phyloP scores from a whole-genome alignment of 2,888 invertebrate species.

The Elmis aenea region DNA sequence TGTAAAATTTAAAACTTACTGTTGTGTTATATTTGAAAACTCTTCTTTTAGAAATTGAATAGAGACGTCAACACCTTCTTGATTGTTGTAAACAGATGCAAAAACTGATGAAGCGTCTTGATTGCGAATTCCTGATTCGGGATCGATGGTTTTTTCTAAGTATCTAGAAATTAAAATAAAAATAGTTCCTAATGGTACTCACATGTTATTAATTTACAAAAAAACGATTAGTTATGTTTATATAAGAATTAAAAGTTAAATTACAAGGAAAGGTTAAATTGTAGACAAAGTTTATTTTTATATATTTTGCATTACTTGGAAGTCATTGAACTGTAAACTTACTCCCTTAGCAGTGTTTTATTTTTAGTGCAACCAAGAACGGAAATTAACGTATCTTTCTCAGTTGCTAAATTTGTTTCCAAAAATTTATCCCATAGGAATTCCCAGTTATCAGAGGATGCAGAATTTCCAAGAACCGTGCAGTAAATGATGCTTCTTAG shows the following conservation, averaged over 20 bases:
- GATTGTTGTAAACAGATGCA: constrained; percentile 50
- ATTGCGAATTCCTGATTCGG: constrained; percentile 42
- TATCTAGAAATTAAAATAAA: constrained; percentile 25
- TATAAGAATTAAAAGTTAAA: too few relatives aligned
- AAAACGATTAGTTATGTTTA: too few relatives aligned
- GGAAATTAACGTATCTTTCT: constrained; percentile 60
- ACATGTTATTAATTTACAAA: too few relatives aligned
- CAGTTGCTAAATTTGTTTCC: constrained; percentile 57
- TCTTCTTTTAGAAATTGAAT: constrained; percentile 50
- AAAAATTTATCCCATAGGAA: constrained; percentile 58
- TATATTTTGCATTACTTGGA: too few relatives aligned
- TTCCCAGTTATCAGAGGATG: constrained; percentile 53
- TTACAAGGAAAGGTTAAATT: too few relatives aligned
- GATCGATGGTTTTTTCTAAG: constrained; percentile 28
- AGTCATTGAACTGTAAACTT: too few relatives aligned
- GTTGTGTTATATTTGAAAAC: too few relatives aligned
- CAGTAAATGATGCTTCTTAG: constrained; percentile 71
- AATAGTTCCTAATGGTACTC: too few relatives aligned
- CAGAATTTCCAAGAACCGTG: constrained; percentile 62
- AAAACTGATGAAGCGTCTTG: constrained; percentile 48
- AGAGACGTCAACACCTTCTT: constrained; percentile 50
- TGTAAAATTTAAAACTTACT: too few relatives aligned
- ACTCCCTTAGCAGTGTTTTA: constrained; percentile 51
- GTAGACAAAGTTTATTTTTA: too few relatives aligned
- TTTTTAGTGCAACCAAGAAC: constrained; percentile 65